phyloP scores from a whole-genome alignment of 2,113 vertebrate genomes.

The Neodon shergylaensis region DNA sequence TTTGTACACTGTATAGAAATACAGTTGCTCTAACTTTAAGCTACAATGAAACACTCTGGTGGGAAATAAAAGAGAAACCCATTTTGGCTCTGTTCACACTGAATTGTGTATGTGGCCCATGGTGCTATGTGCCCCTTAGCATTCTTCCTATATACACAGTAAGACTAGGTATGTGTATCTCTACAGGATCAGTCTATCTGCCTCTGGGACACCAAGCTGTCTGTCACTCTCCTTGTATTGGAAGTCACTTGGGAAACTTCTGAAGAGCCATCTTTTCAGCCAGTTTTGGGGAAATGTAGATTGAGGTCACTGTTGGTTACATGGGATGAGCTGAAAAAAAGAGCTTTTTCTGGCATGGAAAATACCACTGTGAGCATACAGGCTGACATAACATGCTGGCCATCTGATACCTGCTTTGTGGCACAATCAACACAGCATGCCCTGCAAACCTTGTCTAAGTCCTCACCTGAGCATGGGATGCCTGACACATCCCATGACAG shows the following conservation, averaged over 20 bases:
- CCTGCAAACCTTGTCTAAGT: conserved; percentile 58
- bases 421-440: conserved; percentile 38
- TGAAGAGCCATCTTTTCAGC: conserved; percentile 50
- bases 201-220: background rate
- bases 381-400: background rate
- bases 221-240: too few relatives aligned
- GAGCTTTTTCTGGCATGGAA: conserved; percentile 50
- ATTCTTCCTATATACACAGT: background rate
- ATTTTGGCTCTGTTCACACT: background rate
- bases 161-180: background rate
- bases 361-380: conserved; percentile 62
- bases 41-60: background rate
- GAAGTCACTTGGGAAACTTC: background rate
- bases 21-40: background rate
- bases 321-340: conserved; percentile 67
- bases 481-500: conserved; percentile 62
- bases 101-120: background rate
- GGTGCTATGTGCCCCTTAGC: background rate
- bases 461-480: conserved; percentile 74
- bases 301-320: conserved; percentile 59
- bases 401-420: conserved; percentile 49
- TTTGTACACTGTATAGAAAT: too few relatives aligned
- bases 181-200: background rate
- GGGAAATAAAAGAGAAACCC: background rate
- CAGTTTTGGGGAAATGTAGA: background rate